Evolutionary conservation across 1,140 invertebrate genomes (phyloP), one percentile per base, ranked within the genome.

Genomic region (Drosophila virilis): DNA sequence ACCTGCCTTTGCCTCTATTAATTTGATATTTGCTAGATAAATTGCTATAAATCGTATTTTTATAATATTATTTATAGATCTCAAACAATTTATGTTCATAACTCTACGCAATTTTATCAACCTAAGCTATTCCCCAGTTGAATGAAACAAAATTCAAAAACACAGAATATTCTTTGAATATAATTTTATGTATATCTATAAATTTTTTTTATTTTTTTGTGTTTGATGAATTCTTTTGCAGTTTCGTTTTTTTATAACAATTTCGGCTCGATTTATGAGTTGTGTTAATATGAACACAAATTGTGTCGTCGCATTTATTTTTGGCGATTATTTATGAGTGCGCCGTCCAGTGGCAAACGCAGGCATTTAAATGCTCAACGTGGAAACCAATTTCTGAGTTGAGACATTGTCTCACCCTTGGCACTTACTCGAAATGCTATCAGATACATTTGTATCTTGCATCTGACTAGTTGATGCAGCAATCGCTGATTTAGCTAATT

Each of bases 261-360:
- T 58, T 42, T 57, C 32, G 35, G 9, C 57, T 67, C 50, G 58
- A 85, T 78, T 86, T 86, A 86, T 86, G 68, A 77, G 68, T 77
- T 79, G 64, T 82, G 77, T 81, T 86, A 86, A 81, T 64, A 76
- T 59, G 73, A 51, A 81, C 64, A 85, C 74, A 81, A 81, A 79
- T 67, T 78, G 72, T 74, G 78, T 82, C 75, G 65, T 77, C 78
- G 68, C 54, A 74, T 88, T 88, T 79, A 69, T 79, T 82, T 86
- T 83, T 74, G 73, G 54, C 51, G 54, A 77, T 83, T 79, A 86
- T 86, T 86, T 86, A 88, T 86, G 72, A 52, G 42, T 54, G 28
- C 17, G 46, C 37, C 15, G 35, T 37, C 48, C 33, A 52, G 55
- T 42, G 52, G 43, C 71, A 69, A 74, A 65, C 52, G 38, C 40